Evolutionary conservation across 2,888 invertebrate genomes (phyloP).

Genomic region (Aleiodes testaceus): DNA sequence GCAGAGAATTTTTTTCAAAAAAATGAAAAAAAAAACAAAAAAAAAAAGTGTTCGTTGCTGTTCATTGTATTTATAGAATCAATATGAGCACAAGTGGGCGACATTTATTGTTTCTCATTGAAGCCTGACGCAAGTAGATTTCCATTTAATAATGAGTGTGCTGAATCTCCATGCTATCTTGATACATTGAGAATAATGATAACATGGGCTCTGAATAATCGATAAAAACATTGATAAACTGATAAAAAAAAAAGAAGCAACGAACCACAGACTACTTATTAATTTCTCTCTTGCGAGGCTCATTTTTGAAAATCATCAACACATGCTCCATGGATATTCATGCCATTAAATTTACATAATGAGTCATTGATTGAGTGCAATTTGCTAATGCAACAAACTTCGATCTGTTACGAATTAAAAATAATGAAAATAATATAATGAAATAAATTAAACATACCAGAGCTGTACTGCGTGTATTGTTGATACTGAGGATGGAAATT

Average conservation of each 20-base stretch:
- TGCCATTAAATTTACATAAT: slow-evolving; percentile 22
- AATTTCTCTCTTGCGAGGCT: background rate
- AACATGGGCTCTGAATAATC: background rate
- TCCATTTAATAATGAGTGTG: no score
- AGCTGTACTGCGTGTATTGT: slow-evolving; percentile 98
- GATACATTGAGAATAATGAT: no score
- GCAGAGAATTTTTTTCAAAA: background rate
- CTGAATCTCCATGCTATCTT: background rate
- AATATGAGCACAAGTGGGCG: background rate
- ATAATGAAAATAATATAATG: slow-evolving; percentile 33
- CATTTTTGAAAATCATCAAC: background rate
- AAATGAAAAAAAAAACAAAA: background rate
- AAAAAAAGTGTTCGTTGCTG: no score
- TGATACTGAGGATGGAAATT: slow-evolving; percentile 99
- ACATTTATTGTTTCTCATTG: background rate
- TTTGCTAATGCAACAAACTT: slow-evolving; percentile 1
- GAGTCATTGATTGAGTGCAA: background rate
- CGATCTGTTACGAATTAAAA: slow-evolving; percentile 8
- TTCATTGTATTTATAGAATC: no score
- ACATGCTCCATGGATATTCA: slow-evolving; percentile 25
- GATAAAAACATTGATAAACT: no score
- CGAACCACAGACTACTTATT: background rate
- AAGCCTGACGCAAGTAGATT: no score
- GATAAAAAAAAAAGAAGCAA: background rate
- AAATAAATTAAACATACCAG: slow-evolving; percentile 79